phyloP scores from a whole-genome alignment of 53 echinoderm and acorn worm species.

The Hippasteria phrygiana region DNA sequence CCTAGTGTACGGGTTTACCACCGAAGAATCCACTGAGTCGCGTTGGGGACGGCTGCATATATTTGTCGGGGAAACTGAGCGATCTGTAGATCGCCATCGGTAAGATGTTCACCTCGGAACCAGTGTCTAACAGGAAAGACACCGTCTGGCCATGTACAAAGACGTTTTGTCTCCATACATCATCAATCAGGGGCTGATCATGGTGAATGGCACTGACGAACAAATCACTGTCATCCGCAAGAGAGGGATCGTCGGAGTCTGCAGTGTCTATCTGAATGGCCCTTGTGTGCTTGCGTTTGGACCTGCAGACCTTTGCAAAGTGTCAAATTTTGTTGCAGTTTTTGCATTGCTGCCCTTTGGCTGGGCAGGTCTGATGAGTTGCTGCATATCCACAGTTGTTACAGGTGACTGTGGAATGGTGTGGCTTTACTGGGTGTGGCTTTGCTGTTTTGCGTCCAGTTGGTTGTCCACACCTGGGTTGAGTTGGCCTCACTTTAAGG shows the following conservation, averaged over 20 bases:
- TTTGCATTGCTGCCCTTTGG: neutral
- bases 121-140: conserved; percentile 51
- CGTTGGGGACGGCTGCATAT: neutral
- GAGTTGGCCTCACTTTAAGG: neutral
- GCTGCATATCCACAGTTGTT: too few relatives aligned
- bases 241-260: neutral
- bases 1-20: neutral
- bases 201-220: conserved; percentile 7
- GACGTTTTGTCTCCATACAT: conserved; percentile 8
- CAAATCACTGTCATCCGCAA: neutral
- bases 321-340: neutral
- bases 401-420: too few relatives aligned
- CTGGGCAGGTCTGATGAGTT: too few relatives aligned
- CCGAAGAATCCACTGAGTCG: neutral
- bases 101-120: conserved; percentile 46
- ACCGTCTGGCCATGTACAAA: neutral
- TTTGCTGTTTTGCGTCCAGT: too few relatives aligned
- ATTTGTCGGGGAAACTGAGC: neutral
- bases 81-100: conserved; percentile 11
- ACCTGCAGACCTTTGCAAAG: neutral
- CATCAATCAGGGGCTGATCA: neutral
- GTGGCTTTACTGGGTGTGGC: too few relatives aligned
- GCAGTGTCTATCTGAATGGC: neutral
- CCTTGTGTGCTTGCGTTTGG: neutral
- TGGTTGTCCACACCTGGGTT: too few relatives aligned